Base-by-base conservation (phyloP, 2,888 invertebrate genomes). In the Dicroscelio sp. region DNA sequence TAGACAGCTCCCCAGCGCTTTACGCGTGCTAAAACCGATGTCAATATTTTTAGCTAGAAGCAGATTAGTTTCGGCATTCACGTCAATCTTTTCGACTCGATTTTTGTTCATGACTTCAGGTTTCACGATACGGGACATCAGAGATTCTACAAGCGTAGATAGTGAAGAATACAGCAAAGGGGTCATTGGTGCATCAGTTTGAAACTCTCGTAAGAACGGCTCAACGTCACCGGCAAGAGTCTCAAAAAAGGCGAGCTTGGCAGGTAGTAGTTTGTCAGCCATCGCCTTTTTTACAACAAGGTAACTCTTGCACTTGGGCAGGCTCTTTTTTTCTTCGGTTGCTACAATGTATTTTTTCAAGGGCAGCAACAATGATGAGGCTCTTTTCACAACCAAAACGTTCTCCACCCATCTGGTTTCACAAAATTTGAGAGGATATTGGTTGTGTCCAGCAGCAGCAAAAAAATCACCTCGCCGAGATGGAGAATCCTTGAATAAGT, bases 261-360 rank as follows among this genome's bases (percentile, higher is more conserved):
- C 82, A 25, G 30, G 30, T 5, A 92, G 55, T 12, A 93, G 38
- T 2, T 80, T 30, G 30, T 94, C 90, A 17, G 65, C 83, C 2
- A 91, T 0, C 2, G 78, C 65, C 2, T 67, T n/a, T 35, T 58
- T 27, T 2, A 93, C 65, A 1, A 33, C 75, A 23, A 63, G 76
- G 25, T 88, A 92, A 85, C 89, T 92, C 0, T 78, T 63, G 38
- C 78, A 76, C 27, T 86, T 35, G 10, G 90, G 90, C 31, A 10
- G 27, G 1, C n/a, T 43, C 20, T 84, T 76, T 20, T 92, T 90
- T 83, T 86, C 86, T 65, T 86, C 65, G 23, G 86, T 89, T 17
- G 87, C 82, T n/a, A 55, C 63, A n/a, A 58, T 83, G 76, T 94
- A 94, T 87, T 95, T 93, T 30, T 55, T 83, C 27, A 83, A 3